phyloP scores from a whole-genome alignment of 2,797 vertebrate species.

The Gouania willdenowi region DNA sequence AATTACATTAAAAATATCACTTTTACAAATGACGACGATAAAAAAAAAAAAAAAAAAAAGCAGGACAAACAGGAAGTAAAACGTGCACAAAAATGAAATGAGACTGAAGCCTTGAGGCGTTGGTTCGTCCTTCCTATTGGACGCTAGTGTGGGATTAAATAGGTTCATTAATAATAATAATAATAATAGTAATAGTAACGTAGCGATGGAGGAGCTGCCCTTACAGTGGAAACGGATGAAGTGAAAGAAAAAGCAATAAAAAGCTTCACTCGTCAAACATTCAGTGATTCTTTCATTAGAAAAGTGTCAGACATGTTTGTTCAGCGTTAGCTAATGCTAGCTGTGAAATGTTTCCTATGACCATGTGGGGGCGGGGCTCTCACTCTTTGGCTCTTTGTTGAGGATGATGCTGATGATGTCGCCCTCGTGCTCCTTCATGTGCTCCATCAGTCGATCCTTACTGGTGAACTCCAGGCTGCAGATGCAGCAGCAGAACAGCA shows the following conservation, averaged over 20 bases:
- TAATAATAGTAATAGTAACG: too few species aligned
- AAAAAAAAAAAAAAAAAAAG: slow-evolving; percentile 12
- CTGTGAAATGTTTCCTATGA: slow-evolving; percentile 18
- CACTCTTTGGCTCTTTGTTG: slow-evolving; percentile 83
- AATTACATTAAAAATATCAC: too few species aligned
- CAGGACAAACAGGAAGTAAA: slow-evolving; percentile 57
- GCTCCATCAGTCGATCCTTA: slow-evolving; percentile 88
- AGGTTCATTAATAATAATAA: too few species aligned
- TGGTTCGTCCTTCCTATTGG: slow-evolving; percentile 14
- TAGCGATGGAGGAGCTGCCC: slow-evolving; percentile 75
- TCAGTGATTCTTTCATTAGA: slow-evolving; percentile 13
- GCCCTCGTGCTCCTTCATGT: slow-evolving; percentile 88
- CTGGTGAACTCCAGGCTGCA: slow-evolving; percentile 97
- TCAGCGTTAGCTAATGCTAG: too few species aligned
- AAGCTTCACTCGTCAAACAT: too few species aligned
- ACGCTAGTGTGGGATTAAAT: slow-evolving; percentile 43
- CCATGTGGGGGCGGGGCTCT: slow-evolving; percentile 4
- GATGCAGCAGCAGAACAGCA: slow-evolving; percentile 97
- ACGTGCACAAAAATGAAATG: slow-evolving; percentile 65
- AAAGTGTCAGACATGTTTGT: too few species aligned
- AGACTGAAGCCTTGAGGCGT: slow-evolving; percentile 47
- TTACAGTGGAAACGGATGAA: too few species aligned
- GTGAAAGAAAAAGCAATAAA: too few species aligned
- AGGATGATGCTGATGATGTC: slow-evolving; percentile 98
- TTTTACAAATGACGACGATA: too few species aligned